Evolutionary conservation across 2,113 vertebrate genomes (phyloP).

Genomic region (Sander vitreus): DNA sequence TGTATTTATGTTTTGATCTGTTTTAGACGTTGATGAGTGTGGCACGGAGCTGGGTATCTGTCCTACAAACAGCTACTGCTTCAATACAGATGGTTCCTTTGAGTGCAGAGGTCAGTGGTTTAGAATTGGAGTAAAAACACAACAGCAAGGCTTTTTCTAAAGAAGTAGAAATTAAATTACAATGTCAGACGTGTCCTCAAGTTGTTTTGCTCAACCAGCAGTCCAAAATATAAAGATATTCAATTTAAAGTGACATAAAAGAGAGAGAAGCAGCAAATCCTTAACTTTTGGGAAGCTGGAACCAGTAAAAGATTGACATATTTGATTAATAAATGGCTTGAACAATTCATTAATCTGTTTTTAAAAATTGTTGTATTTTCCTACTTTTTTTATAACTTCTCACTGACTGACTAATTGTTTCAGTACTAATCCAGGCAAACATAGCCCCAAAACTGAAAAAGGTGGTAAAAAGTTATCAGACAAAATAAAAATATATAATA

Average conservation of each 20-base stretch:
- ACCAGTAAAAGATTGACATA: neutral
- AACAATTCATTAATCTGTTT: neutral
- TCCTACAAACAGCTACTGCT: conserved; percentile 89
- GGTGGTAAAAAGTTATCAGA: neutral
- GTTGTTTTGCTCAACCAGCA: neutral
- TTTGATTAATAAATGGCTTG: neutral
- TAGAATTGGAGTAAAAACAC: neutral
- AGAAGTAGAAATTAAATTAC: too few relatives aligned
- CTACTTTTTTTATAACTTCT: neutral
- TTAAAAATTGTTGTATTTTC: neutral
- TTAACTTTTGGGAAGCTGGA: neutral
- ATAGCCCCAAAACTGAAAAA: neutral
- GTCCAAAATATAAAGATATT: neutral
- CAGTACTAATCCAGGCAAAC: neutral
- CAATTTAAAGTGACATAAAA: neutral
- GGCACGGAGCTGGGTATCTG: conserved; percentile 89
- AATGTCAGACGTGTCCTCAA: too few relatives aligned
- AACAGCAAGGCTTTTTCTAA: neutral
- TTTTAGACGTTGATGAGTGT: conserved; percentile 93
- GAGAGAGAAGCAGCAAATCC: neutral
- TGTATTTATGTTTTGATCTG: conserved; percentile 4
- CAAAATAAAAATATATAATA: neutral
- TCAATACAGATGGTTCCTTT: conserved; percentile 93
- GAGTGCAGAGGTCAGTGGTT: conserved; percentile 89
- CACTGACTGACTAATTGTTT: neutral